Conservation (phyloP, 2,888 invertebrate species). For the Acanthosepion pharaonis region DNA sequence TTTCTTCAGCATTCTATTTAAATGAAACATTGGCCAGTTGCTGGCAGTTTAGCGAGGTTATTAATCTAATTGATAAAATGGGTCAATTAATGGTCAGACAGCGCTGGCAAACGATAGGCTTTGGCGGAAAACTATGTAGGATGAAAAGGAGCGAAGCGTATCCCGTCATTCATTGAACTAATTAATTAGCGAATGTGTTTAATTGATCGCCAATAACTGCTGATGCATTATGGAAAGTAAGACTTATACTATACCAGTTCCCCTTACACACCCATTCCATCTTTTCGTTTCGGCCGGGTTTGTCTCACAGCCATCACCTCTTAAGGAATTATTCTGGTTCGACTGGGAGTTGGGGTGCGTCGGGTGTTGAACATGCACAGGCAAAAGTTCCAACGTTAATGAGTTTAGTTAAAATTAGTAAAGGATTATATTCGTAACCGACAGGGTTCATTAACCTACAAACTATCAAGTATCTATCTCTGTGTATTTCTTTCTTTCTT, state of each 20-base stretch:
- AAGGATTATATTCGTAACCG: neutral
- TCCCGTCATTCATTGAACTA: neutral
- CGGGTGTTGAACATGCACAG: neutral
- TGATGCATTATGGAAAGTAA: neutral
- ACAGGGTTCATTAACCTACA: neutral
- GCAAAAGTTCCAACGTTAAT: neutral
- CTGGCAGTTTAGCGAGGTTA: neutral
- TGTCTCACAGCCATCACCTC: neutral
- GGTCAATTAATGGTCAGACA: slow-evolving; percentile 8
- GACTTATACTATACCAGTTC: neutral
- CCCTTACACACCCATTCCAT: rapidly evolving
- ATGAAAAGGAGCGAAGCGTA: neutral
- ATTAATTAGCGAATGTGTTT: neutral
- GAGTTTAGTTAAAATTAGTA: neutral
- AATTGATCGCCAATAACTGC: neutral
- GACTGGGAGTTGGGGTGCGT: neutral
- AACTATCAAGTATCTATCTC: neutral
- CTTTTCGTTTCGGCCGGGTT: neutral
- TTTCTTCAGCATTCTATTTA: neutral
- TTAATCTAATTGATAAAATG: slow-evolving; percentile 21
- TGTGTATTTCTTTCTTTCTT: neutral
- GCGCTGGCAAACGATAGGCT: neutral
- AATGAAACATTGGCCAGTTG: neutral
- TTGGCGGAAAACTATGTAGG: neutral
- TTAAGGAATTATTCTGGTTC: neutral